Conservation (phyloP, 2,113 vertebrate genomes). For the Bos javanicus region DNA sequence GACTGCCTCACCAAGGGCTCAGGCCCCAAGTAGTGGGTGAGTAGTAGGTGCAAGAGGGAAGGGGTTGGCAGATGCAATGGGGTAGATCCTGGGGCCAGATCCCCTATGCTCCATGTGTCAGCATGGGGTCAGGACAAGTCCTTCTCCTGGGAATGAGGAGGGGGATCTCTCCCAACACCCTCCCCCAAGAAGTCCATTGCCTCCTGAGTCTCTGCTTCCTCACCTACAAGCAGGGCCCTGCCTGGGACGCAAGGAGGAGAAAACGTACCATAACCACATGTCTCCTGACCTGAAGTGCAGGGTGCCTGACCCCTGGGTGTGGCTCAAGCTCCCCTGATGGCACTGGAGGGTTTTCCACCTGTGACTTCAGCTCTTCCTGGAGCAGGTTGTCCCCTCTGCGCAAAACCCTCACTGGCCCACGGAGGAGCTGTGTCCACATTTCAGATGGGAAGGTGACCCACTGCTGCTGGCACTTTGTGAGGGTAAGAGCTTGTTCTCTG, state of each 20-base stretch:
- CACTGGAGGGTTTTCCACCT: rapidly evolving
- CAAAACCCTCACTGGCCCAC: background rate
- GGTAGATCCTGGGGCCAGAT: background rate
- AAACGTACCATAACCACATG: background rate
- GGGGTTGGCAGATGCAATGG: background rate
- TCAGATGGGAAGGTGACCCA: background rate
- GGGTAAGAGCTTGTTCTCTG: background rate
- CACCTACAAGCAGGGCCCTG: background rate
- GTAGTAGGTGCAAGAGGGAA: background rate
- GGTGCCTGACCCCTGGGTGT: background rate
- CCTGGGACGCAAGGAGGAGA: background rate
- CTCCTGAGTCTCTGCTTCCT: background rate
- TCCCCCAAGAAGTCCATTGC: rapidly evolving
- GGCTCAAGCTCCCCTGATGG: background rate
- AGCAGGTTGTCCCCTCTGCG: background rate
- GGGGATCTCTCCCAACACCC: background rate
- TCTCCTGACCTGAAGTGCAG: background rate
- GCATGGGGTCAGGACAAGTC: background rate
- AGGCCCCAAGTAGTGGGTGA: background rate
- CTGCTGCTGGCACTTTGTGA: background rate
- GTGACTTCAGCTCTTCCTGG: background rate
- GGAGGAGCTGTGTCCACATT: background rate
- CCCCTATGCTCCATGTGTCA: rapidly evolving
- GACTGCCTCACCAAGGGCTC: background rate
- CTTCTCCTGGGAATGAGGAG: background rate